These are phyloP conservation scores for Babyrousa celebensis DNA, from an alignment of 2,797 vertebrate species.

Conservation along the genomic window DNA sequence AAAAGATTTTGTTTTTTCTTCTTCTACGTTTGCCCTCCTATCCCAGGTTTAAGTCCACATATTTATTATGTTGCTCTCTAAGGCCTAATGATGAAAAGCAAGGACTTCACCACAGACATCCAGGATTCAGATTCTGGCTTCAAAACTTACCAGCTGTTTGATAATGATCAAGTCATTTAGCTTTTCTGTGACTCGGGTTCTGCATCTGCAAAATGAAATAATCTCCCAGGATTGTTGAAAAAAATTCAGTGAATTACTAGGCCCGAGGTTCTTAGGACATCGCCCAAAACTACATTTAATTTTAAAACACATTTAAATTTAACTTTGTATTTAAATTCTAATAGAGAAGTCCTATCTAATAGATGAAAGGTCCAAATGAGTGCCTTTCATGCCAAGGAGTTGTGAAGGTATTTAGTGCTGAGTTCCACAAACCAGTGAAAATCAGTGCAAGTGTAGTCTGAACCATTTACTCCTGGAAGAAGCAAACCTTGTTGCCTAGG, in stretches of 20 bases:
- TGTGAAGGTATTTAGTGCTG: neutral
- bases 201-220: neutral
- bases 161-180: neutral
- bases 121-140: neutral
- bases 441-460: neutral
- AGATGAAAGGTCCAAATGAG: neutral
- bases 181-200: neutral
- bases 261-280: neutral
- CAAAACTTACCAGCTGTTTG: neutral
- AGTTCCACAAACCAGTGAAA: neutral
- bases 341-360: neutral
- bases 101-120: neutral
- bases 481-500: neutral
- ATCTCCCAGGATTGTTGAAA: neutral
- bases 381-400: neutral
- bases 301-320: constrained; percentile 12
- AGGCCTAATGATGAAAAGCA: neutral
- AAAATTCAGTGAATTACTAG: neutral
- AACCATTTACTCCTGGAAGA: neutral
- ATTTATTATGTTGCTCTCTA: neutral
- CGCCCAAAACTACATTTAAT: neutral
- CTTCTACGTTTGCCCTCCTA: neutral
- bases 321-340: constrained; percentile 21
- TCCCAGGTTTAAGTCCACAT: neutral
- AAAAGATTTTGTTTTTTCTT: neutral